A percentile compares a stretch with the other conserved stretches of the same genome.
These are phyloP conservation scores for Diorhabda carinulata DNA, from an alignment of 1,140 invertebrate species.

Conservation along the genomic window DNA sequence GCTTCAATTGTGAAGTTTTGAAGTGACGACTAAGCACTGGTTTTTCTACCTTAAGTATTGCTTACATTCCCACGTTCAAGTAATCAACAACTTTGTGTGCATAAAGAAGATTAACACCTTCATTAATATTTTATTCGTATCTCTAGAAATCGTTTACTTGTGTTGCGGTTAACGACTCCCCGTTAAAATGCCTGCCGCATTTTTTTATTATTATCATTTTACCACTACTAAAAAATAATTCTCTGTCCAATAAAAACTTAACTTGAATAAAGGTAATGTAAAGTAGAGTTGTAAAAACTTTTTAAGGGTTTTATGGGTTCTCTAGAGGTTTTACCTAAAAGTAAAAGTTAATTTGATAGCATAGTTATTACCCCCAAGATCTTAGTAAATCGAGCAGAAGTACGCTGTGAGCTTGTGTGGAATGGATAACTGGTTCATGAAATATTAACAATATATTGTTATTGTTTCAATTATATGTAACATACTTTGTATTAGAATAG, in stretches of 20 bases:
- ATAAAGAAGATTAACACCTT: too few relatives aligned
- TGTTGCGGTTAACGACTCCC: too few relatives aligned
- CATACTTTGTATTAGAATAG: too few relatives aligned
- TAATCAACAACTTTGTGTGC: too few relatives aligned
- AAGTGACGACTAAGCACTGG: too few relatives aligned
- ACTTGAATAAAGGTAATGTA: background rate
- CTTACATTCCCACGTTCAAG: too few relatives aligned
- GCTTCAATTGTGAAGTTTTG: too few relatives aligned
- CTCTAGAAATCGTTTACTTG: too few relatives aligned
- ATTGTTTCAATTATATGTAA: background rate
- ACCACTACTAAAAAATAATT: background rate
- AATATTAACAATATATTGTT: background rate
- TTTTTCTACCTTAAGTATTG: too few relatives aligned
- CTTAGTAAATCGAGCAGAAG: background rate
- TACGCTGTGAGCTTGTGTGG: background rate
- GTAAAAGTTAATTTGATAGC: slow-evolving; percentile 1
- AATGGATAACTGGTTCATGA: background rate
- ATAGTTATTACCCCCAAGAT: background rate
- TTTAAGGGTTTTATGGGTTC: background rate
- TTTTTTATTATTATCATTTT: too few relatives aligned
- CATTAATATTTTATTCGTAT: too few relatives aligned
- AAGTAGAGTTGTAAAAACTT: background rate
- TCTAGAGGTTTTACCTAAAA: background rate
- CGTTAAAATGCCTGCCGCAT: too few relatives aligned
- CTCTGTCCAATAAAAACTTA: slow-evolving; percentile 3